Conservation (phyloP, 2,797 vertebrate species). For the Borostomias antarcticus region DNA sequence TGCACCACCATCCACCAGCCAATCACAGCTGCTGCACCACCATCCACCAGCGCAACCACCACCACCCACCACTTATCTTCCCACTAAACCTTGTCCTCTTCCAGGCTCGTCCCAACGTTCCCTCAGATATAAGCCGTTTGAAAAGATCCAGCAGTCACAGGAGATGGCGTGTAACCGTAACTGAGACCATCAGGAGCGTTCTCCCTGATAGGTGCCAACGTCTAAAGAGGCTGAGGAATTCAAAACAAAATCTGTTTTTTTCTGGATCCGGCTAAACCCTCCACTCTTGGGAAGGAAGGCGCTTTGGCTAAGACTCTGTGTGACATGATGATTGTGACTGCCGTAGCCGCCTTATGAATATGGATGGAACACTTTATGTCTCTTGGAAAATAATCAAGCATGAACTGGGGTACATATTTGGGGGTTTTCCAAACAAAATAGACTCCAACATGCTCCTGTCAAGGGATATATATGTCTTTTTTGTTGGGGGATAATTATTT, state of each 20-base stretch:
- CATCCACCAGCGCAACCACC: constrained; percentile 47
- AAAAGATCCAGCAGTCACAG: constrained; percentile 69
- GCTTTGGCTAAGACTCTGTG: constrained; percentile 77
- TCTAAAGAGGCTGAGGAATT: constrained; percentile 72
- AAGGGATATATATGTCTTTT: constrained; percentile 66
- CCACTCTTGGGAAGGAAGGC: constrained; percentile 69
- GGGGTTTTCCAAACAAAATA: constrained; percentile 44
- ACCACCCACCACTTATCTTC: constrained; percentile 68
- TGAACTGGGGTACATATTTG: constrained; percentile 70
- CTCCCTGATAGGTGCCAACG: constrained; percentile 70
- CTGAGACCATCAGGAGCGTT: constrained; percentile 69
- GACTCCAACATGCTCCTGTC: constrained; percentile 63
- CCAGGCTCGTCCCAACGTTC: constrained; percentile 74
- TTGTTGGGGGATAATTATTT: constrained; percentile 65
- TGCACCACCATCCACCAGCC: constrained; percentile 56
- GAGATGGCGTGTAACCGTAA: constrained; percentile 67
- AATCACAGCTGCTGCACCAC: too few species aligned
- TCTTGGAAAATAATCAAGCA: constrained; percentile 67
- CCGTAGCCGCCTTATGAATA: constrained; percentile 78
- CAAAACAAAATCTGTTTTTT: constrained; percentile 80
- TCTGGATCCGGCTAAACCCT: constrained; percentile 76
- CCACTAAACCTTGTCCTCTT: constrained; percentile 79
- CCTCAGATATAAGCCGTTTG: constrained; percentile 77
- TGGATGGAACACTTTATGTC: constrained; percentile 78
- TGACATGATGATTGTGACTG: constrained; percentile 76